Base-by-base conservation (phyloP, 1,140 invertebrate genomes). In the Planococcus citri region DNA sequence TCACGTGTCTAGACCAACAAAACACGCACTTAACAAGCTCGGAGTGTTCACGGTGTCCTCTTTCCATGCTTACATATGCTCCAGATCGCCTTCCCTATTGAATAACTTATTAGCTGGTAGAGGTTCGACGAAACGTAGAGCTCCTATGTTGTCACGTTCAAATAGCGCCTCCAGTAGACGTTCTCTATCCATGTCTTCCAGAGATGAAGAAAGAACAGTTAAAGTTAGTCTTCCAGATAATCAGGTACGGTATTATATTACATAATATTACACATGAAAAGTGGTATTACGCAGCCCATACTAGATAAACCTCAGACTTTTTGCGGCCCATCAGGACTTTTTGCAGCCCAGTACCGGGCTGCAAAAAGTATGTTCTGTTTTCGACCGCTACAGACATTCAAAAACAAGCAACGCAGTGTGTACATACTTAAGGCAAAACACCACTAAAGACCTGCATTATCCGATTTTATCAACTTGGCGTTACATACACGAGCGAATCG, bases 41-140 rank as follows among this genome's bases (percentile, higher is more conserved):
- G 95, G 95, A 61, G 94, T 97, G 68, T 97, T 98, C 83, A 97
- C 94, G 21, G 95, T 97, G 58, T 97, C 94, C 51, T 96, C 94
- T 64, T 96, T 98, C 82, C 95, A 98, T 78, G 95, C 95, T 72
- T 95, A 96, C 79, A 95, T 97, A 71, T 97, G 94, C 78, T 94
- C 95, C 27, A 85, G 95, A 68, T 94, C 91, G 77, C 92, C 92
- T 25, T 95, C 92, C 67, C 80, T 95, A 73, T 84, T 96, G 60
- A 95, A 94, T 81, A 95, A 95, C 81, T 81, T 96, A 73, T 82
- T 95, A 68, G 92, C 92, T 24, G 92, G 92, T 68, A 83, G 93
- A 70, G 92, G 92, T 6, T 91, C 91, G 22, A 94, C 92, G 57
- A 93, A 94, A 78, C 83, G 92, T 58, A 81, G 90, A 67, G 87